Conservation (phyloP, 2,888 invertebrate genomes). For the Hofmannophila pseudospretella region DNA sequence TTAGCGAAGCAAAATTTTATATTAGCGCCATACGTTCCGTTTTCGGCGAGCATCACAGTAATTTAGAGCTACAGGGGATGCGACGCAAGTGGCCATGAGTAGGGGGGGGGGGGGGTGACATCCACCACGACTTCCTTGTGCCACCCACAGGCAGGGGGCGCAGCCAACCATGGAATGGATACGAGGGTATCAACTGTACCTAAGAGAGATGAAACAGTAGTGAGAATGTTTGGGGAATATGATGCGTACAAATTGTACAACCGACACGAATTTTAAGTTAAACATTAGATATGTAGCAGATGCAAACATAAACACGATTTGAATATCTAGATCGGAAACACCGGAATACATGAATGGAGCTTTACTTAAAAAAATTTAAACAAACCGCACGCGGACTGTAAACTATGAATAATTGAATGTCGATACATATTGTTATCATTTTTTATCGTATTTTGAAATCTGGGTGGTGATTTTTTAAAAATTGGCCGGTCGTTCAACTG, state of each 20-base stretch:
- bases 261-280: slow-evolving; percentile 29
- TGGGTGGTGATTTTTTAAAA: slow-evolving; percentile 61
- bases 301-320: slow-evolving; percentile 37
- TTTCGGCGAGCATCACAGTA: slow-evolving; percentile 31
- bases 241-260: too few relatives aligned
- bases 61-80: slow-evolving; percentile 37
- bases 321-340: slow-evolving; percentile 57
- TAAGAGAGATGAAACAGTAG: slow-evolving; percentile 6
- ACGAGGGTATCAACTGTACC: slow-evolving; percentile 22
- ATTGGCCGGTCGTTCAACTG: slow-evolving; percentile 66
- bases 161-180: slow-evolving; percentile 42
- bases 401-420: slow-evolving; percentile 57
- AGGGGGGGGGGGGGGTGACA: slow-evolving; percentile 24
- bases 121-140: slow-evolving; percentile 27
- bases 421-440: slow-evolving; percentile 49
- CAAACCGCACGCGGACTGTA: slow-evolving; percentile 35
- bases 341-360: slow-evolving; percentile 43
- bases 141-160: slow-evolving; percentile 29
- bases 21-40: slow-evolving; percentile 32
- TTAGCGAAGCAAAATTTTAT: slow-evolving; percentile 34
- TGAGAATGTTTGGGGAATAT: slow-evolving; percentile 14
- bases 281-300: slow-evolving; percentile 29
- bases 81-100: slow-evolving; percentile 23
- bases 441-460: slow-evolving; percentile 47
- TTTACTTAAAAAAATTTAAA: slow-evolving; percentile 37